Percentiles rank a stretch among this genome's conserved stretches.
phyloP scores from a whole-genome alignment of 2,888 invertebrate genomes.

The Isotomurus palustris region DNA sequence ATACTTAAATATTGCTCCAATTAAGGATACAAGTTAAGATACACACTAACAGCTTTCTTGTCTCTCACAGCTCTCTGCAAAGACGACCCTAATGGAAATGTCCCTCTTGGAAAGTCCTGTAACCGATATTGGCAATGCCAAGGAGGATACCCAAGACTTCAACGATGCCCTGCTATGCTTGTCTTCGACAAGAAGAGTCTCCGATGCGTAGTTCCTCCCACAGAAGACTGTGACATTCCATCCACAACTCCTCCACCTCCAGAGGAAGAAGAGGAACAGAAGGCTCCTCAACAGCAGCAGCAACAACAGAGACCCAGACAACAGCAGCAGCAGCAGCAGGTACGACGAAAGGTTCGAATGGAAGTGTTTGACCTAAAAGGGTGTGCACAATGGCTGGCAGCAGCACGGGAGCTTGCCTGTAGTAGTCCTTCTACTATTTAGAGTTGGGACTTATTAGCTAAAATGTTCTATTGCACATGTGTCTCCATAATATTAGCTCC shows the following conservation, averaged over 20 bases:
- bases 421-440: too few relatives aligned
- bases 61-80: constrained; percentile 85
- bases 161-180: constrained; percentile 83
- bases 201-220: constrained; percentile 82
- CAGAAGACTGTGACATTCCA: constrained; percentile 81
- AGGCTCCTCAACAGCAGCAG: constrained; percentile 43
- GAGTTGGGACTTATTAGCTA: too few relatives aligned
- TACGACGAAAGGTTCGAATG: too few relatives aligned
- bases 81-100: constrained; percentile 85
- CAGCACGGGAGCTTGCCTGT: too few relatives aligned
- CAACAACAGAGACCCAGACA: constrained; percentile 6
- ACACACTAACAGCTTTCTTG: too few relatives aligned
- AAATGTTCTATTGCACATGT: too few relatives aligned
- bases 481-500: too few relatives aligned
- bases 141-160: constrained; percentile 85
- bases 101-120: constrained; percentile 84
- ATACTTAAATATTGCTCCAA: too few relatives aligned
- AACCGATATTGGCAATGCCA: constrained; percentile 93
- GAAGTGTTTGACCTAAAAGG: too few relatives aligned
- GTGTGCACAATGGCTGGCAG: too few relatives aligned
- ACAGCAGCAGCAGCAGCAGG: constrained; percentile 1
- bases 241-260: constrained; percentile 66
- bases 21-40: too few relatives aligned
- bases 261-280: constrained; percentile 50
- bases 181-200: constrained; percentile 79